Base-by-base conservation (phyloP, 2,888 invertebrate species). In the Allygus modestus region DNA sequence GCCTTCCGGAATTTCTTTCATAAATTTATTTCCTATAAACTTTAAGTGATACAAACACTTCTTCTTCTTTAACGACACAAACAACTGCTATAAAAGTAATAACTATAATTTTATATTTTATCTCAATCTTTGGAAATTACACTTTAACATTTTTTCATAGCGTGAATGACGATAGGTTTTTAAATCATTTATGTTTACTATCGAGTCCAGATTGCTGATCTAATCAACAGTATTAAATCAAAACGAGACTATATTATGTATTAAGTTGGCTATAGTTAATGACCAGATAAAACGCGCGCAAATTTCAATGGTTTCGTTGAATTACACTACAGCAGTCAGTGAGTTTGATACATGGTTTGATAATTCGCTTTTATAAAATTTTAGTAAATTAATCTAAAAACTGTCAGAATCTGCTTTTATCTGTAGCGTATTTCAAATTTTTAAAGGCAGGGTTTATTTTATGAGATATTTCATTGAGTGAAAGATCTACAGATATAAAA, bases 241-340 rank as follows among this genome's bases (percentile, higher is more conserved):
- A n/a, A n/a, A n/a, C n/a, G n/a, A n/a, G n/a, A n/a, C n/a, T n/a
- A n/a, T n/a, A n/a, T n/a, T n/a, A n/a, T n/a, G n/a, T n/a, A n/a
- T n/a, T 17, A 46, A 46, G 1, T 1, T 4, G 12, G 4, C 2
- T 23, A 54, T 20, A 23, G 1, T 23, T 23, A 15, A 12, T 46
- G 20, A 11, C 5, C 15, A 23, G 54, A 54, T 54, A 54, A 54
- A 23, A 23, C 54, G 46, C 23, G 46, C 23, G 54, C 54, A 23
- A 23, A 4, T 23, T 54, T 54, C 54, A 54, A 54, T 54, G 54
- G 54, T 23, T 54, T 54, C 54, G 4, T 54, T 54, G 54, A 54
- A 46, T 46, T 4, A 12, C 4, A 54, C 1, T 20, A 54, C 20
- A 20, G 2, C 20, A 54, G 54, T 54, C 11, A 54, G 20, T 4